phyloP scores from a whole-genome alignment of 2,113 vertebrate species.

The Phyllostomus discolor region DNA sequence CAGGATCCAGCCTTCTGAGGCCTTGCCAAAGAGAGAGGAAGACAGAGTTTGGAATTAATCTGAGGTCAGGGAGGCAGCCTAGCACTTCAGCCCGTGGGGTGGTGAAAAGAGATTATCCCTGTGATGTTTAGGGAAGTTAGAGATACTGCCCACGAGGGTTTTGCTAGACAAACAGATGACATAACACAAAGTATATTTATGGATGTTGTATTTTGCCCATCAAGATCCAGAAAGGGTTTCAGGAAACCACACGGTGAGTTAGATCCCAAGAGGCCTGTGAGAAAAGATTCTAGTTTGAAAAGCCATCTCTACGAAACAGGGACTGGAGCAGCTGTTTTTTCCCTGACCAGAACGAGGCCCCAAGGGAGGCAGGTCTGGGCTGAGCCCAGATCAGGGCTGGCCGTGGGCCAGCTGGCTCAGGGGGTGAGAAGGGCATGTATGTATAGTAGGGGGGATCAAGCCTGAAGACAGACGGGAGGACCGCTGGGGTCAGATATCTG shows the following conservation, averaged over 20 bases:
- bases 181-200: background rate
- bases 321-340: background rate
- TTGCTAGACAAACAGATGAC: conserved; percentile 18
- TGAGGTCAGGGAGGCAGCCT: background rate
- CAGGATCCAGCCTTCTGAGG: background rate
- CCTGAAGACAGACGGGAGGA: background rate
- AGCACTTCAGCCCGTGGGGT: background rate
- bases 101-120: background rate
- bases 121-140: background rate
- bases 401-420: background rate
- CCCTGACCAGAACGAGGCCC: conserved; percentile 15
- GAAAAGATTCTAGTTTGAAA: conserved; percentile 39
- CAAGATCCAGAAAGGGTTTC: conserved; percentile 4
- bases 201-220: background rate
- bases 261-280: background rate
- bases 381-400: conserved; percentile 29
- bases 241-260: background rate
- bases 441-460: background rate
- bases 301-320: background rate
- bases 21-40: background rate
- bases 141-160: background rate
- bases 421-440: background rate
- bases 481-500: background rate
- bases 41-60: background rate
- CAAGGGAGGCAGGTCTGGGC: conserved; percentile 53